phyloP scores from a whole-genome alignment of 92 coral and sea anemone species.

The Metridium senile region DNA sequence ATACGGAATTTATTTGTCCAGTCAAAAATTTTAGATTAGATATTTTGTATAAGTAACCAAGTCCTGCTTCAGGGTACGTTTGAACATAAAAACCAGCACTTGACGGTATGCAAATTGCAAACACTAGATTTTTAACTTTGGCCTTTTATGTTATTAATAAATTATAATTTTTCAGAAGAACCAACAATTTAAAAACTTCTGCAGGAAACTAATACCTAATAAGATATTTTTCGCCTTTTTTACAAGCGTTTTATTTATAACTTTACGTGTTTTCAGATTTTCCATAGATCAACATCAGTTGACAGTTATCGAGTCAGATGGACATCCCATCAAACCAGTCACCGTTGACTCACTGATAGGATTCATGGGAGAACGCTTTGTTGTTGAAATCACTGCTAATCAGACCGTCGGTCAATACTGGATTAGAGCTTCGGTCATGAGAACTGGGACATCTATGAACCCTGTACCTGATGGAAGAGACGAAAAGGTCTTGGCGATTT shows the following conservation, averaged over 20 bases:
- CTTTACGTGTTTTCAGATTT: slow-evolving; percentile 16
- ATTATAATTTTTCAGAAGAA: no score
- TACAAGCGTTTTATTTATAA: no score
- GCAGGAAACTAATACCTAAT: no score
- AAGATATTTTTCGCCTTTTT: no score
- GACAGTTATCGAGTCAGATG: slow-evolving; percentile 64
- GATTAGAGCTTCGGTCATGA: slow-evolving; percentile 44
- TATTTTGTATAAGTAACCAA: no score
- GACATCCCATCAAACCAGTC: slow-evolving; percentile 49
- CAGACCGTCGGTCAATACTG: slow-evolving; percentile 50
- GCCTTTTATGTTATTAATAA: no score
- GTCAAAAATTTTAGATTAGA: background rate
- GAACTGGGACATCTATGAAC: slow-evolving; percentile 7
- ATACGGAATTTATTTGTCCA: background rate
- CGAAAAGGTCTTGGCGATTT: slow-evolving; percentile 34
- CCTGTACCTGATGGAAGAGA: slow-evolving; percentile 37
- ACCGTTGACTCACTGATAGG: slow-evolving; percentile 48
- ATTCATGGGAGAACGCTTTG: slow-evolving; percentile 56
- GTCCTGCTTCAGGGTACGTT: no score
- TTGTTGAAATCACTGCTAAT: slow-evolving; percentile 49
- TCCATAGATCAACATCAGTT: slow-evolving; percentile 61
- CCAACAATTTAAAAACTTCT: no score
- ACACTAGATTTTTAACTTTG: no score
- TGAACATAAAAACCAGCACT: no score
- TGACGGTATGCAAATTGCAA: no score